Conservation (phyloP, 2,113 vertebrate species). For the Centropristis striata region DNA sequence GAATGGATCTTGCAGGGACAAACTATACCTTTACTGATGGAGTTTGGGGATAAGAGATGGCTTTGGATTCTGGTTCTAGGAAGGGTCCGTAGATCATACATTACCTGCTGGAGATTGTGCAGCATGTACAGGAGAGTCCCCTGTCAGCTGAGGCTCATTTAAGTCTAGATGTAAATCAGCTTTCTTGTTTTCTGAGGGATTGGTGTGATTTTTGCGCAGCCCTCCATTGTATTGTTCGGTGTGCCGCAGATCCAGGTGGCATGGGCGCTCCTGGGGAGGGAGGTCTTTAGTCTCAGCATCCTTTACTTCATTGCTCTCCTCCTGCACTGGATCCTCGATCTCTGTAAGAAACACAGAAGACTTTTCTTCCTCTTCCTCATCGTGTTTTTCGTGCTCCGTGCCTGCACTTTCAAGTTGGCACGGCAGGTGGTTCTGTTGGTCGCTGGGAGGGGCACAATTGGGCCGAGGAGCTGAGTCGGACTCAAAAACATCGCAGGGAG, state of each 20-base stretch:
- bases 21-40: slow-evolving; percentile 58
- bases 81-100: slow-evolving; percentile 89
- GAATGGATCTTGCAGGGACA: slow-evolving; percentile 62
- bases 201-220: slow-evolving; percentile 84
- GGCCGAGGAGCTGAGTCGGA: slow-evolving; percentile 75
- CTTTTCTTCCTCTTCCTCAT: slow-evolving; percentile 39
- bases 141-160: slow-evolving; percentile 90
- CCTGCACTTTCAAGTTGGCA: slow-evolving; percentile 16
- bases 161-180: slow-evolving; percentile 89
- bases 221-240: slow-evolving; percentile 85
- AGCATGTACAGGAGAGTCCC: slow-evolving; percentile 87
- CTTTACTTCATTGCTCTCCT: slow-evolving; percentile 19
- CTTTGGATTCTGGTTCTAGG: slow-evolving; percentile 59
- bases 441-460: slow-evolving; percentile 54
- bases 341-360: slow-evolving; percentile 70
- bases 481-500: slow-evolving; percentile 93
- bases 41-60: slow-evolving; percentile 56
- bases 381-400: slow-evolving; percentile 10
- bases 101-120: slow-evolving; percentile 97
- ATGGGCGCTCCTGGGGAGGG: slow-evolving; percentile 93
- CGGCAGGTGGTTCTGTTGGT: slow-evolving; percentile 60
- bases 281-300: slow-evolving; percentile 77
- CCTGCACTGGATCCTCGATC: slow-evolving; percentile 42
- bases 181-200: slow-evolving; percentile 86
- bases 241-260: slow-evolving; percentile 93